Evolutionary conservation across 2,888 invertebrate species (phyloP).

Genomic region (Aporophyla nigra): DNA sequence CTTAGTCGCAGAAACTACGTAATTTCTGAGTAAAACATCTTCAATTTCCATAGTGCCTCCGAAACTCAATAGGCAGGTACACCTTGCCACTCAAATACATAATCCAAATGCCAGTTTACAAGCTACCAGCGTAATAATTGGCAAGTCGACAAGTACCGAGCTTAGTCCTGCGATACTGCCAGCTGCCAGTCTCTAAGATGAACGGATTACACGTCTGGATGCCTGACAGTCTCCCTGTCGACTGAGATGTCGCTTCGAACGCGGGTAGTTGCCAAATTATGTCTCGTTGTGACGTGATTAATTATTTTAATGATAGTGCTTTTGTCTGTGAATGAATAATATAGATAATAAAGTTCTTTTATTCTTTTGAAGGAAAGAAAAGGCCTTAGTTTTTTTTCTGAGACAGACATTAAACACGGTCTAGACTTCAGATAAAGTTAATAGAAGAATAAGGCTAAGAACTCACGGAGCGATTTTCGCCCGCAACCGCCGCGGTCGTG

Average conservation of each 20-base stretch:
- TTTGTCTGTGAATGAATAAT: not conserved
- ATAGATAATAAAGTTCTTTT: not conserved
- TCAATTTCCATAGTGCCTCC: no score
- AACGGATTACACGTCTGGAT: slow-evolving; percentile 57
- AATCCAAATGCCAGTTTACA: slow-evolving; percentile 40
- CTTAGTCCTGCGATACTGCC: slow-evolving; percentile 55
- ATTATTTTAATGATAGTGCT: slow-evolving; percentile 18
- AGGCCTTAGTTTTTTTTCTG: not conserved
- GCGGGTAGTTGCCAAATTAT: slow-evolving; percentile 46
- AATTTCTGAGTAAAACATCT: not conserved
- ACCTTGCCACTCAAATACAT: slow-evolving; percentile 28
- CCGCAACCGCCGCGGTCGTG: no score
- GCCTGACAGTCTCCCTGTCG: slow-evolving; percentile 30
- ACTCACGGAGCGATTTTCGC: no score
- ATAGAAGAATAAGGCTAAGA: slow-evolving; percentile 1
- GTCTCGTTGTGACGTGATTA: slow-evolving; percentile 11
- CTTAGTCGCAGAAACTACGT: not conserved
- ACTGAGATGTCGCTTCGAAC: slow-evolving; percentile 29
- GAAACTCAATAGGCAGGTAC: not conserved
- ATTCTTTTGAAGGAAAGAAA: not conserved
- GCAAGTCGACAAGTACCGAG: slow-evolving; percentile 56
- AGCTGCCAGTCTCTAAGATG: slow-evolving; percentile 61
- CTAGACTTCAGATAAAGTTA: not conserved
- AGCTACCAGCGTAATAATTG: slow-evolving; percentile 50
- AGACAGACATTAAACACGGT: slow-evolving; percentile 8